Percentiles rank a stretch among this genome's conserved stretches.
Conservation (phyloP, 2,113 vertebrate species). For the Zeus faber region DNA sequence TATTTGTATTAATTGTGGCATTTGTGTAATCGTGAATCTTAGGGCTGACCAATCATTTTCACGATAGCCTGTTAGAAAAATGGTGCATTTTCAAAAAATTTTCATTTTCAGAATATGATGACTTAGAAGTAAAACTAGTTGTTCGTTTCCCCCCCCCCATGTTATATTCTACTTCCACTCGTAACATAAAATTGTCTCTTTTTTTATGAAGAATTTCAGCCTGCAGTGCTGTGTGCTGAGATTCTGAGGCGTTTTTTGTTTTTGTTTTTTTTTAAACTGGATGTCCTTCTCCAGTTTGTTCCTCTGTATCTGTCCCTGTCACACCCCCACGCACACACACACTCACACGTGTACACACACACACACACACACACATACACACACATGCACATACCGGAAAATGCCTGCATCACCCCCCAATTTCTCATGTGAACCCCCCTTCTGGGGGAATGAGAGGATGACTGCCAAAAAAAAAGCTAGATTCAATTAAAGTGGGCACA, state of each 20-base stretch:
- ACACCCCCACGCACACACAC: slow-evolving; percentile 10
- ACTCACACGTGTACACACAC: slow-evolving; percentile 11
- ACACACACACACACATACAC: not conserved
- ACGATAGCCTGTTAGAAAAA: too few relatives aligned
- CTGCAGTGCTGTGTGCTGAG: slow-evolving; percentile 28
- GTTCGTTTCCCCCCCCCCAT: not conserved
- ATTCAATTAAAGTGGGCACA: too few relatives aligned
- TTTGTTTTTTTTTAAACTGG: slow-evolving; percentile 33
- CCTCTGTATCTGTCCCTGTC: slow-evolving; percentile 31
- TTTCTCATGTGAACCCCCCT: too few relatives aligned
- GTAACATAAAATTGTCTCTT: slow-evolving; percentile 18
- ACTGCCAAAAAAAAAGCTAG: not conserved
- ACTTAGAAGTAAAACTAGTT: too few relatives aligned
- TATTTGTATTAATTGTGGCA: too few relatives aligned
- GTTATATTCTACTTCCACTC: slow-evolving; percentile 31
- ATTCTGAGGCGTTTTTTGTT: too few relatives aligned
- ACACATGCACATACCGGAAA: slow-evolving; percentile 8
- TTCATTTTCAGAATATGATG: too few relatives aligned
- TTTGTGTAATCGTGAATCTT: too few relatives aligned
- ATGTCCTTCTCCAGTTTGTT: slow-evolving; percentile 43
- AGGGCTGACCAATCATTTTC: too few relatives aligned
- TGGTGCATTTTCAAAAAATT: too few relatives aligned
- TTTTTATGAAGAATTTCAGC: slow-evolving; percentile 28
- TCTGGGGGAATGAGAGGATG: slow-evolving; percentile 6
- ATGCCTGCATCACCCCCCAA: slow-evolving; percentile 25